phyloP scores from a whole-genome alignment of 2,888 invertebrate genomes.

The Drosophila bunnanda region DNA sequence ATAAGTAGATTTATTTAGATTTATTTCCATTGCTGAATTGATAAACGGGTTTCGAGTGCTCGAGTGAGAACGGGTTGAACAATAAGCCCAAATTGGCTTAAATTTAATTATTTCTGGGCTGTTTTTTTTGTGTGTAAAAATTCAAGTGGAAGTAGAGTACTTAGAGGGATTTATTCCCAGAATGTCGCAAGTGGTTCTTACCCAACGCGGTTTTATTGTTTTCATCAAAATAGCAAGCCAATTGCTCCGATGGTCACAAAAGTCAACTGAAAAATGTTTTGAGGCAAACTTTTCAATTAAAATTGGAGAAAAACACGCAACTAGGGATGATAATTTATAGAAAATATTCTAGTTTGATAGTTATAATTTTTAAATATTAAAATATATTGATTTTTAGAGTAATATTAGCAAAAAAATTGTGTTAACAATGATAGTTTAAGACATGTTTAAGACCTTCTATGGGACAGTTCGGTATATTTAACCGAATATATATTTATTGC shows the following conservation, averaged over 20 bases:
- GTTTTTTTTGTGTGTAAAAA: background rate
- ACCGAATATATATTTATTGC: no score
- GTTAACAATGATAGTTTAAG: no score
- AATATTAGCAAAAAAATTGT: no score
- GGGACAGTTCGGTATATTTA: no score
- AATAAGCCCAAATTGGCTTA: slow-evolving; percentile 15
- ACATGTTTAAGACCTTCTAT: no score
- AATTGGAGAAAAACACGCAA: slow-evolving; percentile 9
- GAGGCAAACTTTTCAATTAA: slow-evolving; percentile 32
- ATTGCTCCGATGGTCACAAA: slow-evolving; percentile 13
- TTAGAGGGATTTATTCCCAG: background rate
- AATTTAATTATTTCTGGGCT: background rate
- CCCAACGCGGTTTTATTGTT: slow-evolving; percentile 40
- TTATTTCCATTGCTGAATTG: slow-evolving; percentile 35
- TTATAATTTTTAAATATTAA: background rate
- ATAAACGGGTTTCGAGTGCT: slow-evolving; percentile 40
- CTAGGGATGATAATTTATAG: background rate
- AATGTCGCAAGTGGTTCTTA: slow-evolving; percentile 1
- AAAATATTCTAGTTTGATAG: background rate
- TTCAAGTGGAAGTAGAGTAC: slow-evolving; percentile 1
- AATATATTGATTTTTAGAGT: background rate
- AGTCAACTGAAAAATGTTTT: slow-evolving; percentile 35
- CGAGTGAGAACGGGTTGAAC: slow-evolving; percentile 1
- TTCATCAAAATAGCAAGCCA: slow-evolving; percentile 29
- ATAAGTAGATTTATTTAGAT: slow-evolving; percentile 38